Base-by-base conservation (phyloP, 2,888 invertebrate genomes). In the Tiliacea aurago region DNA sequence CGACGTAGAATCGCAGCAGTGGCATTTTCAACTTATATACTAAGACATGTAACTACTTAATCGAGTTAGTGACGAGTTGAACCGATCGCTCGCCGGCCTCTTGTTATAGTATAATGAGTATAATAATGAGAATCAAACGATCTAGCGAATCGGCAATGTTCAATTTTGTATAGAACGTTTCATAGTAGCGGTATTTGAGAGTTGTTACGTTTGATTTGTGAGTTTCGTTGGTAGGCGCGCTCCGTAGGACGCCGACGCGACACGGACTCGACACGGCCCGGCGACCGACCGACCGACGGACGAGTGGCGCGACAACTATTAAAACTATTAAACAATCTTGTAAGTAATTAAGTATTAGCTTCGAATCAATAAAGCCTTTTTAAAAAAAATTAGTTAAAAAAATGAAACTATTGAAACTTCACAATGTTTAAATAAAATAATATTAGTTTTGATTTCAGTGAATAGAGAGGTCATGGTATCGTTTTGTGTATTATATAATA, bases 281-380 rank as follows among this genome's bases (percentile, higher is more conserved):
- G 62, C 77, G 65, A 83, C 82, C 81, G 73, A 66, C 71, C 73
- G 64, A 71, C 70, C 78, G 80, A 81, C 87, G 87, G 86, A 86
- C 90, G 88, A 86, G 90, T 84, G 91, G 90, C 93, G 92, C 91
- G 91, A 91, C 93, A 90, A 92, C 93, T 94, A 94, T 91, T 93
- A 91, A 88, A 93, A 94, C 93, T 95, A 95, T 94, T 94, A 94
- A 93, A 95, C 96, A 94, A 94, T 95, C 96, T 96, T 95, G 94
- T 95, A 95, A 95, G 94, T 96, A 96, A 95, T 95, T 96, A 95
- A 95, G 95, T 95, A 95, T 96, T 96, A 96, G 96, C 96, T 96
- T 96, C 94, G 92, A 95, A 95, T 95, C 95, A 94, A 95, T 95
- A 95, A 96, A 95, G 95, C 95, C 95, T 95, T 96, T 95, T 94